These are phyloP conservation scores for Nibea albiflora DNA, from an alignment of 2,113 vertebrate species.

Conservation along the genomic window DNA sequence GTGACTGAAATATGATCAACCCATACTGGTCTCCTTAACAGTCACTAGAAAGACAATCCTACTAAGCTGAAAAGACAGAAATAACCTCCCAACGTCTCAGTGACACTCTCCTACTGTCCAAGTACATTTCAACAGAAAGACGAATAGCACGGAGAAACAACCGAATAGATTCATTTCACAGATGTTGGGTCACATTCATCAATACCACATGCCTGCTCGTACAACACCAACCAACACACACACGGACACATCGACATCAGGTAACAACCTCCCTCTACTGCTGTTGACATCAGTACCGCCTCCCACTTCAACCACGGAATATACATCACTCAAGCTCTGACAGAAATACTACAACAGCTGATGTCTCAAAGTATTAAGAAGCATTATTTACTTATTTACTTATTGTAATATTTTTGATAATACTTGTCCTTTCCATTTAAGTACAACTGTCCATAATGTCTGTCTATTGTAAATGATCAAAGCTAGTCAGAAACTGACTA, in stretches of 20 bases:
- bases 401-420: neutral
- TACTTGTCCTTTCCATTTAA: neutral
- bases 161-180: neutral
- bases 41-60: neutral
- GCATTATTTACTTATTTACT: neutral
- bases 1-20: neutral
- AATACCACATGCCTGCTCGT: neutral
- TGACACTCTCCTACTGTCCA: neutral
- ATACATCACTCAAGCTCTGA: too few species aligned
- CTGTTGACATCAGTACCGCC: neutral
- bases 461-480: conserved; percentile 1
- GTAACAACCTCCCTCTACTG: neutral
- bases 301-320: too few species aligned
- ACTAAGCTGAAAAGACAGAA: neutral
- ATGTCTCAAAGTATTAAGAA: too few species aligned
- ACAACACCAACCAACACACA: neutral
- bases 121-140: neutral
- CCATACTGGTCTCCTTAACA: too few species aligned
- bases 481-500: neutral
- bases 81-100: neutral
- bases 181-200: neutral
- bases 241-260: neutral
- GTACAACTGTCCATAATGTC: neutral
- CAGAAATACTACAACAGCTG: too few species aligned
- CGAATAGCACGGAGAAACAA: neutral